A percentile compares a stretch with the other conserved stretches of the same genome.
Conservation (phyloP, 2,797 vertebrate genomes). For the Eutrigla gurnardus region DNA sequence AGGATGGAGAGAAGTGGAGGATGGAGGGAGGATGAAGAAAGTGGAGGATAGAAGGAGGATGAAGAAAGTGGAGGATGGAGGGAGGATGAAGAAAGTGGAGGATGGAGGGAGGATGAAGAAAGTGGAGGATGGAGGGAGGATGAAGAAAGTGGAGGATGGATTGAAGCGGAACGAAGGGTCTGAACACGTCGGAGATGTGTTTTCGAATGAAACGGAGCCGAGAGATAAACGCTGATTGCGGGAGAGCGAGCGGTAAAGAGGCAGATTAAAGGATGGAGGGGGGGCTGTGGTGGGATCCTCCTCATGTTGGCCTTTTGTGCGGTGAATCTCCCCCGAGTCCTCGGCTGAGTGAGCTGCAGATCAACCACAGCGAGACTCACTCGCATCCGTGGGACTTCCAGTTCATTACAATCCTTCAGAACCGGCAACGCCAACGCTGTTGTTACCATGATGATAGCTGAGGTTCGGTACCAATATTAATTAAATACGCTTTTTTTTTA, state of each 20-base stretch:
- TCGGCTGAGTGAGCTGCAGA: constrained; percentile 33
- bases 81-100: neutral
- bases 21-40: too few relatives aligned
- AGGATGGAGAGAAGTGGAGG: too few relatives aligned
- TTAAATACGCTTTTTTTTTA: too few relatives aligned
- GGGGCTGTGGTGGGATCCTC: constrained; percentile 9
- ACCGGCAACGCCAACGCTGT: too few relatives aligned
- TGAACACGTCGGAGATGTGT: constrained; percentile 27
- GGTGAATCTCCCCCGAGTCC: constrained; percentile 26
- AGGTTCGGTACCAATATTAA: neutral
- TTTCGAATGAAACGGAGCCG: constrained; percentile 40
- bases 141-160: constrained; percentile 27
- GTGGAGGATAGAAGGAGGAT: too few relatives aligned
- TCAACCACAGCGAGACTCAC: constrained; percentile 6
- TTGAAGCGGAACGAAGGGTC: neutral
- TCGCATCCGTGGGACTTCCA: constrained; percentile 14
- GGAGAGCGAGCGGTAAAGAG: neutral
- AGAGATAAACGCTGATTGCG: constrained; percentile 38
- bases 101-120: constrained; percentile 28
- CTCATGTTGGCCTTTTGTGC: constrained; percentile 41
- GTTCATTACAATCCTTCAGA: too few relatives aligned
- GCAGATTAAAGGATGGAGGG: constrained; percentile 9
- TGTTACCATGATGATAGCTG: neutral
- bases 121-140: constrained; percentile 4
- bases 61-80: too few relatives aligned